Evolutionary conservation across 2,888 invertebrate genomes (phyloP), one percentile per base, ranked within the genome.

Genomic region (Margaritifera margaritifera): DNA sequence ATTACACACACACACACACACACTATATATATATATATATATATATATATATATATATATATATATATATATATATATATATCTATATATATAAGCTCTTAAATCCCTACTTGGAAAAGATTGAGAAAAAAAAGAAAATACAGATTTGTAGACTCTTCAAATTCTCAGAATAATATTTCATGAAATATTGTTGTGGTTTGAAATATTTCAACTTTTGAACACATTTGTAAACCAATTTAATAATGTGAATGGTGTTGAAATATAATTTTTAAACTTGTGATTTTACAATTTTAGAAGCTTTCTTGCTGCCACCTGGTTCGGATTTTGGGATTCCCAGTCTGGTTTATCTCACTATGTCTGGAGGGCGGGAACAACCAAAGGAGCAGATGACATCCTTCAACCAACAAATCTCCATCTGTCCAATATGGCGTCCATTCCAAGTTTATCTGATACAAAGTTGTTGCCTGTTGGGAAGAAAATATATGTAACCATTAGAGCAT

Each of bases 401-500:
- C 27, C 65, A 42, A 55, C 24, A 20, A 61, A 71, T n/a, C 55
- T 68, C 27, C 70, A 74, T 53, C 57, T 74, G 19, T 57, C 64
- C 0, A 64, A 68, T 19, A 55, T 71, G 25, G 69, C 61, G 4
- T 69, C 66, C n/a, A 42, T 51, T 11, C 54, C 70, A 15, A 61
- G 68, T 51, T n/a, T 72, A 11, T 50, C 63, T 8, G 56, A 52
- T 20, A 53, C 52, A 42, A 15, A 42, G 42, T 42, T 42, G 25
- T 58, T 80, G 20, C 78, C 79, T 22, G 51, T 64, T 20, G 71
- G 68, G 20, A 57, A 54, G 22, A 56, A 60, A 15, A 68, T 80
- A 24, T 79, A 79, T 66, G 62, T 69, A 25, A 77, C 77, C 20
- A 57, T 80, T 27, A 69, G 69, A 31, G 77, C 78, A 24, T 74